Percentiles rank a stretch among this genome's conserved stretches.
phyloP scores from a whole-genome alignment of 2,113 vertebrate species.

The Herpailurus yagouaroundi region DNA sequence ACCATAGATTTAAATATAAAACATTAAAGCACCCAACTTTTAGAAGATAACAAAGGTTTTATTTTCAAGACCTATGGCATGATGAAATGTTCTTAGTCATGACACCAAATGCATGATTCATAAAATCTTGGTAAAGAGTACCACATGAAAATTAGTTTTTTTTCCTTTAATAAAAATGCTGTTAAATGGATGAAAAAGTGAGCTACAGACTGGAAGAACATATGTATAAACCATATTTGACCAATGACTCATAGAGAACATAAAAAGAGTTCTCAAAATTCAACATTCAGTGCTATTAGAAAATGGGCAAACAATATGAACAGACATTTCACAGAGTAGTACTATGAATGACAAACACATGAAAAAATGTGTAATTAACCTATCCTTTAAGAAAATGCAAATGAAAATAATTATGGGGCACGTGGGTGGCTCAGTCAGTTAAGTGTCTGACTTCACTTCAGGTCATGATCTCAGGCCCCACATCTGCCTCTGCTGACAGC shows the following conservation, averaged over 20 bases:
- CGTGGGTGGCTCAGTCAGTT: too few relatives aligned
- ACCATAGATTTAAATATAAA: background rate
- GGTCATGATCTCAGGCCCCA: too few relatives aligned
- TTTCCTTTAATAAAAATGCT: background rate
- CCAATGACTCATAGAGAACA: background rate
- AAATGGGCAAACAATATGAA: background rate
- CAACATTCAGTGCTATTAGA: background rate
- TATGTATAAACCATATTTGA: background rate
- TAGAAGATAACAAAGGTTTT: background rate
- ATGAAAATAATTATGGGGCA: background rate
- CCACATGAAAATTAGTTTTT: background rate
- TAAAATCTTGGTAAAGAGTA: background rate
- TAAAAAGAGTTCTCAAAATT: background rate
- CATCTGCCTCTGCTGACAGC: too few relatives aligned
- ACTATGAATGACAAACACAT: background rate
- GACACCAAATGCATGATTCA: background rate
- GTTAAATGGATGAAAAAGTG: background rate
- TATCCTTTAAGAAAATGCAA: slow-evolving; percentile 6
- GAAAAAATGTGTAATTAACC: background rate
- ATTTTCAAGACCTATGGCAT: background rate
- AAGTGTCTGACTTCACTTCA: too few relatives aligned
- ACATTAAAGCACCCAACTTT: background rate
- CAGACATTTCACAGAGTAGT: background rate
- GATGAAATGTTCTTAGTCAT: slow-evolving; percentile 22
- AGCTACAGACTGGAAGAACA: background rate